A percentile compares a stretch with the other conserved stretches of the same genome.
These are phyloP conservation scores for Tetragonula clypearis DNA, from an alignment of 1,140 invertebrate genomes.

Conservation along the genomic window DNA sequence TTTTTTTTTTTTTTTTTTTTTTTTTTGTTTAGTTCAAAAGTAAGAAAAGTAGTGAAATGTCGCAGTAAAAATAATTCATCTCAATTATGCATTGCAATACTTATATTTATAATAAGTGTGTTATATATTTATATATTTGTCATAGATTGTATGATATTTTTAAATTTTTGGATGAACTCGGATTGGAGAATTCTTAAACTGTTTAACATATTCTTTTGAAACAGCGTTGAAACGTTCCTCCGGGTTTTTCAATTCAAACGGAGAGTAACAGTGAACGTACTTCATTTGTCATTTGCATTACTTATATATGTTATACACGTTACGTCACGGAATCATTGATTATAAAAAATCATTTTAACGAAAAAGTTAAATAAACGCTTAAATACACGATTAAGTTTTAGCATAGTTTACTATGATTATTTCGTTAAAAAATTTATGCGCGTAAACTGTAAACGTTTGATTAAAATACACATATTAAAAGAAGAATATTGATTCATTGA, in stretches of 20 bases:
- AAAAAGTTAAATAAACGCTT: neutral
- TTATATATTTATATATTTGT: neutral
- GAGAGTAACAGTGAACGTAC: neutral
- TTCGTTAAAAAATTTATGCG: neutral
- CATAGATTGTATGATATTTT: neutral
- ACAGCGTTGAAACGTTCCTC: too few relatives aligned
- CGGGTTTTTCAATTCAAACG: neutral
- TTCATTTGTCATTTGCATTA: neutral
- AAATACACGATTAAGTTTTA: neutral
- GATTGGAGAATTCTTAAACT: neutral
- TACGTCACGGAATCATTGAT: neutral
- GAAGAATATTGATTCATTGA: neutral
- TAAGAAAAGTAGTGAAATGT: neutral
- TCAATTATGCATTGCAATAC: neutral
- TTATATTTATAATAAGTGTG: neutral
- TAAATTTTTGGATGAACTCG: neutral
- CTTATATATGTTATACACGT: neutral
- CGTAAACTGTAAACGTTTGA: neutral
- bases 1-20: neutral
- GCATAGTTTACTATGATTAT: neutral
- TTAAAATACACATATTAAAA: neutral
- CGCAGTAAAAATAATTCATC: neutral
- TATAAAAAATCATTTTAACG: neutral
- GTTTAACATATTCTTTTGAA: neutral
- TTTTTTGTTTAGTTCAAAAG: neutral